Conservation (phyloP, 92 coral and sea anemone genomes). For the Porites evermanni region DNA sequence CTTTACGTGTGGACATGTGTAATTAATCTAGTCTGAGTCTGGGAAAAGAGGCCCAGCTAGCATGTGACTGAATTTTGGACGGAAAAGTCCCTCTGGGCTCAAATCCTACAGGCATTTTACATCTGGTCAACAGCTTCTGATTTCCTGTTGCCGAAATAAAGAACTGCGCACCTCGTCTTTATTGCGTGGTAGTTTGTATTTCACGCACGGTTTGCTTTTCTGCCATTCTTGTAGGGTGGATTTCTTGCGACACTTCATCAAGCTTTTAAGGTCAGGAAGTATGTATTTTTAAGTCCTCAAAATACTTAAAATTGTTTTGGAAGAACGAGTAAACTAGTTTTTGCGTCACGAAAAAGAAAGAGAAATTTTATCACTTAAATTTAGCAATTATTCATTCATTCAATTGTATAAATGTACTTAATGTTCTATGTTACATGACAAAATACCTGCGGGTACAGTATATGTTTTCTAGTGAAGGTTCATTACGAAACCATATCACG, state of each 20-base stretch:
- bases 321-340: too few species aligned
- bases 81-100: not conserved
- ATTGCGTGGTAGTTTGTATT: not conserved
- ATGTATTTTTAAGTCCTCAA: not conserved
- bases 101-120: not conserved
- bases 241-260: not conserved
- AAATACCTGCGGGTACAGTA: not conserved
- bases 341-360: not conserved
- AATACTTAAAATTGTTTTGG: not conserved
- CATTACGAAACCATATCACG: slow-evolving; percentile 9
- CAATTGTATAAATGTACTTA: not conserved
- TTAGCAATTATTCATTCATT: not conserved
- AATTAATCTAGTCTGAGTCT: too few species aligned
- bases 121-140: not conserved
- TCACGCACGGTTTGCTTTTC: not conserved
- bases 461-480: not conserved
- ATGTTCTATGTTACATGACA: too few species aligned
- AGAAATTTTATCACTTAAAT: not conserved
- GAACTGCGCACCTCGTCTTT: not conserved
- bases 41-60: slow-evolving; percentile 6
- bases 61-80: not conserved
- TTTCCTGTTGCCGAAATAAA: not conserved
- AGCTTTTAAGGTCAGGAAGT: not conserved
- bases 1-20: too few species aligned
- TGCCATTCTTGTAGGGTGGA: not conserved